Conservation (phyloP, 2,797 vertebrate genomes). For the Miichthys miiuy region DNA sequence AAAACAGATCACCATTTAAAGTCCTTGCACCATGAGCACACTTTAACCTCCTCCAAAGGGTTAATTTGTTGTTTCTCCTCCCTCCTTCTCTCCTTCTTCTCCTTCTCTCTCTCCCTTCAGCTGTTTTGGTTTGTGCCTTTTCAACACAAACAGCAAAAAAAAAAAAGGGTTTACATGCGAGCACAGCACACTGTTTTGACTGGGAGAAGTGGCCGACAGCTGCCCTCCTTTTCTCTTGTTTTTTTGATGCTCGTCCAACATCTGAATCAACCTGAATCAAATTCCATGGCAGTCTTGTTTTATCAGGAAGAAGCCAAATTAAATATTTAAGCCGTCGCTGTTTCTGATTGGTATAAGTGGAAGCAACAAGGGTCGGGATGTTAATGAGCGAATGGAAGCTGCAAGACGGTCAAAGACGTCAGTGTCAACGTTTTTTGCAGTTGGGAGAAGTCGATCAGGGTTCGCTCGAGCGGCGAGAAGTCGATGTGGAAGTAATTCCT, state of each 20-base stretch:
- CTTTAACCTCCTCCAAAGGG: too few species aligned
- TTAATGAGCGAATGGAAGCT: conserved; percentile 17
- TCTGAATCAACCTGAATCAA: conserved; percentile 69
- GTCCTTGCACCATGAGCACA: background rate
- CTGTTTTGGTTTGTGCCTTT: conserved; percentile 65
- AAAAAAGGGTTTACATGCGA: conserved; percentile 59
- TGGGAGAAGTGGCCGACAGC: conserved; percentile 69
- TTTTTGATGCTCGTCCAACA: conserved; percentile 77
- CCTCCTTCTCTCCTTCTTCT: background rate
- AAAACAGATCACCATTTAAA: conserved; percentile 36
- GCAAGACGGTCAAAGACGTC: conserved; percentile 27
- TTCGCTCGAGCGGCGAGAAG: background rate
- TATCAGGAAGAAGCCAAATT: conserved; percentile 65
- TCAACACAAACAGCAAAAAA: conserved; percentile 68
- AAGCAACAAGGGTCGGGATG: conserved; percentile 28
- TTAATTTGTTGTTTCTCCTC: background rate
- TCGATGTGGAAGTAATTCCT: too few species aligned
- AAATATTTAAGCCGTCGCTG: conserved; percentile 76
- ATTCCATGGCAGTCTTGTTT: conserved; percentile 61
- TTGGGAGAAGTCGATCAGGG: conserved; percentile 30
- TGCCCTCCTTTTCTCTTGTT: conserved; percentile 13
- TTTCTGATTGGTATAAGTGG: conserved; percentile 62
- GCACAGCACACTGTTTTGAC: conserved; percentile 79
- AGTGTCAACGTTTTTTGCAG: conserved; percentile 17
- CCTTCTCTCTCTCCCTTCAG: conserved; percentile 12